A percentile compares a stretch with the other conserved stretches of the same genome.
Conservation (phyloP, 2,797 vertebrate species). For the Cossypha polioptera region DNA sequence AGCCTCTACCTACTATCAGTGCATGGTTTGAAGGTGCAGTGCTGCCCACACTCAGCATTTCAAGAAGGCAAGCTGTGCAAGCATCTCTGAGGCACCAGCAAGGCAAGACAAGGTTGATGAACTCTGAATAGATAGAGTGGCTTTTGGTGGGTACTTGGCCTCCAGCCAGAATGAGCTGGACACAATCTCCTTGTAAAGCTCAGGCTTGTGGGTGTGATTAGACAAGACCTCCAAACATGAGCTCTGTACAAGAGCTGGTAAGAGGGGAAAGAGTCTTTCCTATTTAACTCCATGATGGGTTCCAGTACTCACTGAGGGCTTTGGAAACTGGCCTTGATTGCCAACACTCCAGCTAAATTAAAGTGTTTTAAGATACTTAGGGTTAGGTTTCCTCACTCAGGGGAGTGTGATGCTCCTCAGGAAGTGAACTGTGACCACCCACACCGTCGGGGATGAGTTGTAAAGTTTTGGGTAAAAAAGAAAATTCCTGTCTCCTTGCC, state of each 20-base stretch:
- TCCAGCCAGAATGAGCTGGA: not conserved
- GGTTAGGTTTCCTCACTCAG: not conserved
- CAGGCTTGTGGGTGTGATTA: not conserved
- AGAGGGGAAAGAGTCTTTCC: not conserved
- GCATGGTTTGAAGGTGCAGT: rapidly evolving
- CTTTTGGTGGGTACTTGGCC: not conserved
- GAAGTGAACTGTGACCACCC: not conserved
- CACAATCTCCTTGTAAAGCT: not conserved
- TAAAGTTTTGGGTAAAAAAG: not conserved
- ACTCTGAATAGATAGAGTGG: not conserved
- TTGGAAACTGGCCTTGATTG: not conserved
- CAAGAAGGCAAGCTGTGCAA: not conserved
- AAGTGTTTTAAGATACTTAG: not conserved
- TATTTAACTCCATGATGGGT: not conserved
- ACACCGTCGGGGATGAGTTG: not conserved
- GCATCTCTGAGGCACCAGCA: not conserved
- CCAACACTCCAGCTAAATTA: not conserved
- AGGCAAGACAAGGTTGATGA: not conserved
- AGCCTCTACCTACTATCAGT: rapidly evolving
- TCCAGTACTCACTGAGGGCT: not conserved
- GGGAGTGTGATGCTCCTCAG: not conserved
- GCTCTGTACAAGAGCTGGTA: not conserved
- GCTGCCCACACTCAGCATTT: not conserved
- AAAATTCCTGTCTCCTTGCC: slow-evolving; percentile 8
- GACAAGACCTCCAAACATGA: rapidly evolving